phyloP scores from a whole-genome alignment of 2,797 vertebrate genomes.

The Malacoraja senta region DNA sequence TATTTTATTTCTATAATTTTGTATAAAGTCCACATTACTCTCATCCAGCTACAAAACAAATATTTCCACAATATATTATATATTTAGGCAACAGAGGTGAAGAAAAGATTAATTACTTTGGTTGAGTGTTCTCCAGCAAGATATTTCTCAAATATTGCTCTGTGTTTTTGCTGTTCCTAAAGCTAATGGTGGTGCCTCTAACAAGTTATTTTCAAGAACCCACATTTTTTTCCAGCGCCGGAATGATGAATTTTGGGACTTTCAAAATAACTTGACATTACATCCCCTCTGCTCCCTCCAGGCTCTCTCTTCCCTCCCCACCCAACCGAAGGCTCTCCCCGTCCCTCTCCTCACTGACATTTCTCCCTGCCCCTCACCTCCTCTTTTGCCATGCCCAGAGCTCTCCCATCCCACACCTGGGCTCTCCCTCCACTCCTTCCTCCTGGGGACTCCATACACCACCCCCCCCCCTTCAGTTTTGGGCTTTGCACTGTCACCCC shows the following conservation, averaged over 20 bases:
- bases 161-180: constrained; percentile 53
- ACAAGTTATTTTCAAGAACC: constrained; percentile 84
- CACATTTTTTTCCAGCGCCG: constrained; percentile 86
- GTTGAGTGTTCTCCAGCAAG: constrained; percentile 60
- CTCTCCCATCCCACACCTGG: too few species aligned
- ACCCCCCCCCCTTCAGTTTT: too few species aligned
- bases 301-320: too few species aligned
- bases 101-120: constrained; percentile 57
- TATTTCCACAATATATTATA: constrained; percentile 43
- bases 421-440: too few species aligned
- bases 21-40: constrained; percentile 34
- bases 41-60: constrained; percentile 31
- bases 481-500: too few species aligned
- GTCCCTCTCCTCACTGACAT: too few species aligned
- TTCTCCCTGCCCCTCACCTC: too few species aligned
- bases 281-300: too few species aligned
- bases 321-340: too few species aligned
- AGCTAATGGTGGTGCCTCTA: constrained; percentile 80
- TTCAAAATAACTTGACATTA: neutral
- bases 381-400: too few species aligned
- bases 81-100: constrained; percentile 58
- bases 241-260: constrained; percentile 73
- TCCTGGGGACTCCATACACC: too few species aligned
- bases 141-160: constrained; percentile 55
- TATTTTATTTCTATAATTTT: constrained; percentile 36